Evolutionary conservation across 2,113 vertebrate genomes (phyloP).

Genomic region (Elachura formosa): DNA sequence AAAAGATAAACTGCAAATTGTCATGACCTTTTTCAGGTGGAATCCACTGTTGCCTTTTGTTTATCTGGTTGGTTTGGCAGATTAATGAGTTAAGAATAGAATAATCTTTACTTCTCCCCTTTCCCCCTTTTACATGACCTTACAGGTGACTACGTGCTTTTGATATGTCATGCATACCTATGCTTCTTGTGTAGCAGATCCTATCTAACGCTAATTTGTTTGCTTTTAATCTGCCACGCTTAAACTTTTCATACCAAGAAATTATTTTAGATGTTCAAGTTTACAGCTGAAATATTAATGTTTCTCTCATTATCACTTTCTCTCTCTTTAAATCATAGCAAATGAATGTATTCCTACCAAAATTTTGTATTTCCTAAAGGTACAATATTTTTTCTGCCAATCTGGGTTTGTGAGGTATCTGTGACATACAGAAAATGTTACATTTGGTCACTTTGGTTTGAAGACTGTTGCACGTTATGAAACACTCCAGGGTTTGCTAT

Average conservation of each 20-base stretch:
- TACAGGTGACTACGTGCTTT: neutral
- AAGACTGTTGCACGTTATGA: constrained; percentile 9
- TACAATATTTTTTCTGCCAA: neutral
- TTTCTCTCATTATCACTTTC: neutral
- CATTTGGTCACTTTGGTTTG: neutral
- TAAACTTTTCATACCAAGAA: neutral
- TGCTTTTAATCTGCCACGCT: neutral
- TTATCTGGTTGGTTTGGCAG: neutral
- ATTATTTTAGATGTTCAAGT: neutral
- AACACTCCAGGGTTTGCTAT: constrained; percentile 38
- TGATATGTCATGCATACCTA: neutral
- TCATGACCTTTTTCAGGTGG: neutral
- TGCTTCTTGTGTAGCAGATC: neutral
- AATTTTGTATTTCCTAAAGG: neutral
- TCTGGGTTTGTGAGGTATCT: neutral
- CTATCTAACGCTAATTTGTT: neutral
- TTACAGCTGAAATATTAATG: neutral
- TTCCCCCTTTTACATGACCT: neutral
- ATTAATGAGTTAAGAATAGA: neutral
- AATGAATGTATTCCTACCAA: neutral
- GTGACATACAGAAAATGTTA: neutral
- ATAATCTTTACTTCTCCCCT: neutral
- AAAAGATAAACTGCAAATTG: neutral
- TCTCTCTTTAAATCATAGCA: neutral
- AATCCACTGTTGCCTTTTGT: neutral